Evolutionary conservation across 2,888 invertebrate genomes (phyloP).

Genomic region (Hypomecis atomaria): DNA sequence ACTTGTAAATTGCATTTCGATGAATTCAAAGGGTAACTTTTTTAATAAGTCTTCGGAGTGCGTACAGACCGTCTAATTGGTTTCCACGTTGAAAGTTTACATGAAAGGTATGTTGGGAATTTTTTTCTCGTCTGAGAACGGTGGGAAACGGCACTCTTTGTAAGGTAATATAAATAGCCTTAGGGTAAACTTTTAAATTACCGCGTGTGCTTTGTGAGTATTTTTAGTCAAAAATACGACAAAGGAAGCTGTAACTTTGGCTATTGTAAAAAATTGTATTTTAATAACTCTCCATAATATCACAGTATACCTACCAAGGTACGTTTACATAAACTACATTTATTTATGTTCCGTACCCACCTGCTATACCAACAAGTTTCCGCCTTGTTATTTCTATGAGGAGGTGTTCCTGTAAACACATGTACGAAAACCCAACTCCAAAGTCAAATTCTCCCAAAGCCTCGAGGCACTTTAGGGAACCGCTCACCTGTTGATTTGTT

Average conservation of each 20-base stretch:
- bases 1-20: constrained; percentile 33
- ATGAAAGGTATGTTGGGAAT: constrained; percentile 15
- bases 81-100: constrained; percentile 26
- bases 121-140: constrained; percentile 22
- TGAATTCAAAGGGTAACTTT: constrained; percentile 35
- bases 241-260: no score
- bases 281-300: no score
- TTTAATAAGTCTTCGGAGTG: constrained; percentile 36
- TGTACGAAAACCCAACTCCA: background rate
- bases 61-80: constrained; percentile 25
- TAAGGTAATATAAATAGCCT: constrained; percentile 14
- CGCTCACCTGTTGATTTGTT: constrained; percentile 33
- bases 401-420: no score
- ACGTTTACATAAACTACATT: no score
- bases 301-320: no score
- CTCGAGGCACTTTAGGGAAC: constrained; percentile 2
- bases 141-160: constrained; percentile 5
- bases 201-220: background rate
- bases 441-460: constrained; percentile 5
- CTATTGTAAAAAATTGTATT: no score
- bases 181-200: constrained; percentile 11
- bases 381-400: no score
- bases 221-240: no score
- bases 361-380: no score
- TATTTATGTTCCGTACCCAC: no score